Base-by-base conservation (phyloP, 1,140 invertebrate species). In the Zaprionus gabonicus region DNA sequence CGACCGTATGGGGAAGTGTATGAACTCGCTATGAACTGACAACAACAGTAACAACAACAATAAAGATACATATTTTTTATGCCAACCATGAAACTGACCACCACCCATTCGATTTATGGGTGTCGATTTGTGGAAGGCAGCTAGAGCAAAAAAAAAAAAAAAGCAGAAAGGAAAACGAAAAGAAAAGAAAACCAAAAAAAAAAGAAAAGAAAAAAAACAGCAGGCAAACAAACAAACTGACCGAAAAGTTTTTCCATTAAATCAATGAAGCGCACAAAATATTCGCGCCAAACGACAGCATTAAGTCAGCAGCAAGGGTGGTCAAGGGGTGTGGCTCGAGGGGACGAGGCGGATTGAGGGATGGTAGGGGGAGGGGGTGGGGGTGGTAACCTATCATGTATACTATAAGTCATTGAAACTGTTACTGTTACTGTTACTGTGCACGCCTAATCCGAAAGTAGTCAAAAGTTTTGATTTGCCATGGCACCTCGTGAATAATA, bases 231-330 rank as follows among this genome's bases (percentile, higher is more conserved):
- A 78, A 67, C 49, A 78, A 84, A 71, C 46, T 74, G 65, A 72
- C 69, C 71, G 66, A 84, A 90, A 88, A 88, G 75, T 88, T 88
- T 88, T 88, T 76, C 85, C 85, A 88, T 88, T 88, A 90, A 90
- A 90, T 88, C 85, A 88, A 88, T 88, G 85, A 85, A 88, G 81
- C 81, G 85, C 57, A 75, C 70, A 88, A 90, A 90, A 90, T 80
- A 87, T 78, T 87, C 83, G 84, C 83, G 80, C 83, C 78, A 78
- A 80, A 53, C 72, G 72, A 86, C 72, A 84, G 77, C 68, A 86
- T 80, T 59, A 72, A 83, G 76, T 82, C 63, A 65, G 56, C 5
- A 56, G 13, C 25, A 57, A 44, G 31, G 64, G 58, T 44, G 57
- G 5, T 46, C 5, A n/a, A 57, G 55, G 31, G 64, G 41, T 13